These are phyloP conservation scores for Hirudinaria manillensis DNA, from an alignment of 2,888 invertebrate species.

Conservation along the genomic window DNA sequence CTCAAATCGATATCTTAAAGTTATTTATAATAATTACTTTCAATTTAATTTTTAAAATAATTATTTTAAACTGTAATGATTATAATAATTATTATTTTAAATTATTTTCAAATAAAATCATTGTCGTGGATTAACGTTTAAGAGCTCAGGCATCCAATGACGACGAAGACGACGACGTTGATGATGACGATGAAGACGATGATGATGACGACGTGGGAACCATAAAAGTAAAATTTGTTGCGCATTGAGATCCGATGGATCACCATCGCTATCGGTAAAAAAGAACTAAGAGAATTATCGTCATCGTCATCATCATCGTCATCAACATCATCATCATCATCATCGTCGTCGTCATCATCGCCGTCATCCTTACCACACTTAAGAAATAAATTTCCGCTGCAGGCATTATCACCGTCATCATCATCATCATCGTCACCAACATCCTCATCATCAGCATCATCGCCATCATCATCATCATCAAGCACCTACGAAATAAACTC, in stretches of 20 bases:
- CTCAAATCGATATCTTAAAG: too few relatives aligned
- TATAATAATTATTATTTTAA: too few relatives aligned
- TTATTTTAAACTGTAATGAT: too few relatives aligned
- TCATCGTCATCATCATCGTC: slow-evolving; percentile 4
- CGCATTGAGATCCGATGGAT: too few relatives aligned
- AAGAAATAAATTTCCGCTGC: not conserved
- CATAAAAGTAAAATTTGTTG: not conserved
- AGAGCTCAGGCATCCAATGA: too few relatives aligned
- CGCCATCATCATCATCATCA: not conserved
- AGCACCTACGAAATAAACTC: not conserved
- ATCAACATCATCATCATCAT: slow-evolving; percentile 13
- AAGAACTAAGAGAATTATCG: slow-evolving; percentile 34
- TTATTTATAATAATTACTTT: too few relatives aligned
- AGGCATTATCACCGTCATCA: slow-evolving; percentile 4
- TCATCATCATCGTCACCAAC: slow-evolving; percentile 32
- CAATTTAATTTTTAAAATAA: too few relatives aligned
- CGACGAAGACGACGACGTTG: too few relatives aligned
- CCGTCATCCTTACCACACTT: slow-evolving; percentile 31
- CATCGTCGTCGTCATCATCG: slow-evolving; percentile 9
- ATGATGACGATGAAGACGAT: too few relatives aligned
- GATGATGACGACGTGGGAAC: not conserved
- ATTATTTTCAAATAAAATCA: too few relatives aligned
- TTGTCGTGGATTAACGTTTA: too few relatives aligned
- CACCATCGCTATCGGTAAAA: too few relatives aligned
- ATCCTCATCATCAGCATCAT: not conserved